Evolutionary conservation across 2,797 vertebrate species (phyloP), one percentile per base, ranked within the genome.

Genomic region (Coendou prehensilis): DNA sequence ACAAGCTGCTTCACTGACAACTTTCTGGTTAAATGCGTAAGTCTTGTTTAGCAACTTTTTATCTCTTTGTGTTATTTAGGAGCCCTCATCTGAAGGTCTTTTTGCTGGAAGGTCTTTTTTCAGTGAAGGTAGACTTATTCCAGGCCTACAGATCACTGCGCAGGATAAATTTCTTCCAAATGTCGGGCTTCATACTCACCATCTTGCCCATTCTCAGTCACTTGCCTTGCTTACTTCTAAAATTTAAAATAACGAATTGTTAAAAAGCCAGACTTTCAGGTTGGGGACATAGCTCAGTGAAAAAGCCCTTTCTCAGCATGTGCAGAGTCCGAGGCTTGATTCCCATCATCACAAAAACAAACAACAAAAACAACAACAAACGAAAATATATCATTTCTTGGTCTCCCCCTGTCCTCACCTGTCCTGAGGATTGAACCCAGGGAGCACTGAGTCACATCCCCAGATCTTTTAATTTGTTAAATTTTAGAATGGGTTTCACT

Each of bases 191-290:
- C 23, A 47, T 28, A 23, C 33, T 45, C 15, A 78, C 45, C 22
- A 91, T 76, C 41, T 57, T 57, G 7, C 28, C 33, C 30, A 18
- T 75, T 63, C 33, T 61, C 50, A 61, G 28, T 47, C 47, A 82
- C 69, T 92, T 83, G 20, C 37, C 6, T 41, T 50, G 2, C 26
- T 75, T 76, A 26, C 37, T 87, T 89, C 22, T 37, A 69, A 87
- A 15, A 8, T 93, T 94, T 86, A 84, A 95, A 89, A 92, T 78
- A 67, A 59, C 5, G 30, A 37, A 4, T 59, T 78, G 14, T 63
- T 17, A 23, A 95, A 80, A 80, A n/a, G n/a, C 9, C 22, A 7
- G 28, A 28, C 6, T 63, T 23, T 78, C 13, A 50, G 59, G 9
- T 14, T 54, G 59, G 33, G 22, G 14, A 57, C 17, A 14, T 52